Evolutionary conservation across 2,888 invertebrate species (phyloP).

Genomic region (Drosophila cyrtoloma): DNA sequence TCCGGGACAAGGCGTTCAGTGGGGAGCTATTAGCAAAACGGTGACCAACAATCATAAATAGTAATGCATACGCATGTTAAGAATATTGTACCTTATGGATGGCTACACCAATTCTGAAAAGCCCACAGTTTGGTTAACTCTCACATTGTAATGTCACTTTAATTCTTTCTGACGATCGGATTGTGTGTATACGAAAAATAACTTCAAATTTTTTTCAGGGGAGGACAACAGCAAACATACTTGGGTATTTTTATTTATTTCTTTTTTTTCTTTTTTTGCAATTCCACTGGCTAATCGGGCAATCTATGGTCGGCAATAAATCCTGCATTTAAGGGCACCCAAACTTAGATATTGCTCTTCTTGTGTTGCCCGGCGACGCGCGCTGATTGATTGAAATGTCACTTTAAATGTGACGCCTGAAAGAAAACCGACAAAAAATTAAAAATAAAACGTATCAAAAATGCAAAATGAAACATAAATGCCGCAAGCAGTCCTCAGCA

Average conservation of each 20-base stretch:
- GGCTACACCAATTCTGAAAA: not conserved
- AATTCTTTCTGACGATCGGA: not conserved
- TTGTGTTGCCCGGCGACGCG: constrained; percentile 33
- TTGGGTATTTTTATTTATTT: not conserved
- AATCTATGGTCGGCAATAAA: constrained; percentile 50
- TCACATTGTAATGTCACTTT: not conserved
- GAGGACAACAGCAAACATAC: not conserved
- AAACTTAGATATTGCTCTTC: constrained; percentile 2
- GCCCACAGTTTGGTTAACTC: not conserved
- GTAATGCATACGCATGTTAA: not conserved
- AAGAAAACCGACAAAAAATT: constrained; percentile 46
- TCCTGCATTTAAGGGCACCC: constrained; percentile 47
- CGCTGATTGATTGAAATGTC: constrained; percentile 83
- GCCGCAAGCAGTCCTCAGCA: constrained; percentile 51
- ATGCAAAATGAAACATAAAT: constrained; percentile 79
- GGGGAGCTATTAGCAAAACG: constrained; percentile 45
- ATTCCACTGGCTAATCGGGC: constrained; percentile 44
- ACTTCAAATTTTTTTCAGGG: not conserved
- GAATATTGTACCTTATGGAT: not conserved
- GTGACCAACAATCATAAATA: constrained; percentile 34
- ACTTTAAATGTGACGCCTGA: constrained; percentile 73
- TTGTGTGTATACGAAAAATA: not conserved
- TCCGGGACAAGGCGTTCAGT: constrained; percentile 30
- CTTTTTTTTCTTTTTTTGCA: constrained; percentile 1
- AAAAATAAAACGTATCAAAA: constrained; percentile 70